Base-by-base conservation (phyloP, 2,888 invertebrate species). In the Bombylius major region DNA sequence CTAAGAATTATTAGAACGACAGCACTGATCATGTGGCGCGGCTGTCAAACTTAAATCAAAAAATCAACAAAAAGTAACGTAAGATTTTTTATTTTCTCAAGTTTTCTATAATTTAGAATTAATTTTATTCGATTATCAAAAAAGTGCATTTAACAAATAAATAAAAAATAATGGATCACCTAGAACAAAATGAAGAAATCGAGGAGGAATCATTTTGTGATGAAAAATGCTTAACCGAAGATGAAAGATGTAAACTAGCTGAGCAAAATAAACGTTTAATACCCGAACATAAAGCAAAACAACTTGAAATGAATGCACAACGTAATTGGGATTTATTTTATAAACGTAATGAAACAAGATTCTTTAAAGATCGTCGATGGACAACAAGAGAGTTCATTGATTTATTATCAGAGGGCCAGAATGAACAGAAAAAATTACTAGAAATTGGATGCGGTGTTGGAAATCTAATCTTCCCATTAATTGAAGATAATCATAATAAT, bases 371-470 rank as follows among this genome's bases (percentile, higher is more conserved):
- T 73, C 81, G 97, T 14, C 93, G 94, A 69, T 98, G 99, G 99
- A 97, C 95, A 2, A 89, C 87, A 59, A 79, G 93, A 67, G 99
- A 99, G 77, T 96, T 99, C 76, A 77, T 83, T 64, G 92, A 93
- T 68, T 76, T 96, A 14, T 75, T 85, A 56, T 75, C 77, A 56
- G 77, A 63, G 6, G 46, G 58, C 9, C 14, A 56, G 6, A 31
- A 13, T 23, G 50, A 34, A 4, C 77, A 63, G 54, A 69, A 67
- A 57, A 70, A 74, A 12, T 76, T 89, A 53, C 74, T 91, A 31
- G 96, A 97, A 76, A 81, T 94, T 7, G 96, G 96, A 0, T 96
- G 96, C 71, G 98, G 99, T 5, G 97, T 96, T 9, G 99, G 99
- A 0, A 99, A 99, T 76, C 88, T 98, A 70, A 79, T 98, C 50